Evolutionary conservation across 2,113 vertebrate genomes (phyloP).

Genomic region (Steatornis caripensis): DNA sequence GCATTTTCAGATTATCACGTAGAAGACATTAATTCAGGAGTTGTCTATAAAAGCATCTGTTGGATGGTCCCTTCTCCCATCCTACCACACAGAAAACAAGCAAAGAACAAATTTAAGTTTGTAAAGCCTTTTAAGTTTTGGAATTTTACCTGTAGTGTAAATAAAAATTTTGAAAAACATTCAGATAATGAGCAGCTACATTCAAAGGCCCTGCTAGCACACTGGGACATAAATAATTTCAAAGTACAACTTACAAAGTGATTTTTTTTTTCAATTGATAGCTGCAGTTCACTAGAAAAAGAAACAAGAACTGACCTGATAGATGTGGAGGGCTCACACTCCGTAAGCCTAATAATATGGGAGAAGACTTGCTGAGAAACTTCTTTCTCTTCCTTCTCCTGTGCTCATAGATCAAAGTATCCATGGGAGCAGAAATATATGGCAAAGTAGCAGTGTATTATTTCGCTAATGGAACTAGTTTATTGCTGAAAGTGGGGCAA

Average conservation of each 20-base stretch:
- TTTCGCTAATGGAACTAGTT: background rate
- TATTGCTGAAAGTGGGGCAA: background rate
- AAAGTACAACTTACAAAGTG: background rate
- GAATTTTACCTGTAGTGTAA: background rate
- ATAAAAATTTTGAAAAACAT: background rate
- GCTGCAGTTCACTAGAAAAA: background rate
- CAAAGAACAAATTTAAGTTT: background rate
- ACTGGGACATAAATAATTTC: background rate
- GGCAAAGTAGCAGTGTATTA: too few relatives aligned
- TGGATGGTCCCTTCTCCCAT: background rate
- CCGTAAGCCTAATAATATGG: background rate
- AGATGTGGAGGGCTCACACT: background rate
- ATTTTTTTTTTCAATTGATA: background rate
- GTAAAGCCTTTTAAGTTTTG: background rate
- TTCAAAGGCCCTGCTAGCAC: background rate
- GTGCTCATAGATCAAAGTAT: background rate
- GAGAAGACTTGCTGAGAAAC: background rate
- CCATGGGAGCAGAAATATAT: background rate
- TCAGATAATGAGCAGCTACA: background rate
- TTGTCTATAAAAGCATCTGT: background rate
- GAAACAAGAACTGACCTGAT: background rate
- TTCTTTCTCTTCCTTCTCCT: background rate
- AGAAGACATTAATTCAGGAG: background rate
- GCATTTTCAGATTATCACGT: background rate
- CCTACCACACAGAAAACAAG: background rate